Evolutionary conservation across 2,888 invertebrate genomes (phyloP), one percentile per base, ranked within the genome.

Genomic region (Entomobrya proxima): DNA sequence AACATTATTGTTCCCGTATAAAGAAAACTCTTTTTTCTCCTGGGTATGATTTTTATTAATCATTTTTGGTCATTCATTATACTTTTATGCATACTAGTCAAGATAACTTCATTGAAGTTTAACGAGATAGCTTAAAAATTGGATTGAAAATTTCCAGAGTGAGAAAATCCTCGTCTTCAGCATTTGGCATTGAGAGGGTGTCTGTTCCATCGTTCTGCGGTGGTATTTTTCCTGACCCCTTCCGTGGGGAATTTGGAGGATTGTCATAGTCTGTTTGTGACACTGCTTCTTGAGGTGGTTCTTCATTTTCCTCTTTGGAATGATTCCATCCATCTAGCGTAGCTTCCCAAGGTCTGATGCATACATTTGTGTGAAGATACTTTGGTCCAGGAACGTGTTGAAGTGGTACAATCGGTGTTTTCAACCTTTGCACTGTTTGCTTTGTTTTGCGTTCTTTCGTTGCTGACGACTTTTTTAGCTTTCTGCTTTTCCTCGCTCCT

Each of bases 371-470:
- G 74, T 80, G 85, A 2, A 85, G 52, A 52, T 72, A 47, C 15
- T 58, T 47, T 13, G 85, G 85, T 5, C 85, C 85, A 7, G 85
- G 85, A 6, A 85, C 67, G 61, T 85, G 85, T 6, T 40, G 61
- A 7, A 76, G 78, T 44, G 67, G 47, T 4, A 75, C n/a, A 11
- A 27, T 30, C 11, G 78, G 27, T 15, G 32, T 7, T 24, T 72
- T 72, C 27, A 37, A 13, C n/a, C n/a, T 35, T 58, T 55, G 27
- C 27, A 7, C 6, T 9, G 9, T 64, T n/a, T n/a, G n/a, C 35
- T 64, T 64, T 37, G 9, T 50, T 52, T 15, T n/a, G 21, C 13
- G 47, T 18, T n/a, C 21, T 58, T 40, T 55, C 30, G 44, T 52
- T 13, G 18, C 27, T 21, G 13, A 18, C 4, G 44, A n/a, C 1